Conservation (phyloP, 2,113 vertebrate species). For the Beaufortia kweichowensis region DNA sequence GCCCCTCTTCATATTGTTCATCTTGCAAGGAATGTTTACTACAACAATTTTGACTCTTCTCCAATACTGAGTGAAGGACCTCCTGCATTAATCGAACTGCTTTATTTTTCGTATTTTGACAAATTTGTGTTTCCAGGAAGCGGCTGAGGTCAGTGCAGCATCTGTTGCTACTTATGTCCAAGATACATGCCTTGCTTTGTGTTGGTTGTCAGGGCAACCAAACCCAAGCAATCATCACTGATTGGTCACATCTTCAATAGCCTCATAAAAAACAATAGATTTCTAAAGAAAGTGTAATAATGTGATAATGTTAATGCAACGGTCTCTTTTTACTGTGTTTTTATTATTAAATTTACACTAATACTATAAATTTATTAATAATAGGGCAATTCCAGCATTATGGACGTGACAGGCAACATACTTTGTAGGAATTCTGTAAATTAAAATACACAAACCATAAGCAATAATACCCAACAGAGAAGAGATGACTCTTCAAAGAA, state of each 20-base stretch:
- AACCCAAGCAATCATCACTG: conserved; percentile 71
- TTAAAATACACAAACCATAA: too few species aligned
- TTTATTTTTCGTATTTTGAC: conserved; percentile 88
- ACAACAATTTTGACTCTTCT: conserved; percentile 13
- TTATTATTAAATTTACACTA: background rate
- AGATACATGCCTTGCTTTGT: conserved; percentile 77
- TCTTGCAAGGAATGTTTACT: conserved; percentile 23
- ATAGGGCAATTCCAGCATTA: too few species aligned
- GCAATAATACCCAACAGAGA: too few species aligned
- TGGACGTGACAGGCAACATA: too few species aligned
- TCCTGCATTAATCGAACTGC: conserved; percentile 80
- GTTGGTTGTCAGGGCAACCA: conserved; percentile 78
- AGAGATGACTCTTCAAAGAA: too few species aligned
- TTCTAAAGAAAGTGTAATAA: background rate
- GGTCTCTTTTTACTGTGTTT: background rate
- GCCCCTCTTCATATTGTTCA: conserved; percentile 11
- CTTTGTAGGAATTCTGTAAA: too few species aligned
- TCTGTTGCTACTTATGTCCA: conserved; percentile 90
- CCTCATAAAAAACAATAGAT: conserved; percentile 44
- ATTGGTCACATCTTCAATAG: conserved; percentile 75
- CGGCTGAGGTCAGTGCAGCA: conserved; percentile 86
- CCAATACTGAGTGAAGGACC: conserved; percentile 52
- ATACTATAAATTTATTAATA: too few species aligned
- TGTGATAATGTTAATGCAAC: background rate
- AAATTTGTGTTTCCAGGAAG: conserved; percentile 93